These are phyloP conservation scores for Strigamia maritima DNA, from an alignment of 2,888 invertebrate species.

Conservation along the genomic window DNA sequence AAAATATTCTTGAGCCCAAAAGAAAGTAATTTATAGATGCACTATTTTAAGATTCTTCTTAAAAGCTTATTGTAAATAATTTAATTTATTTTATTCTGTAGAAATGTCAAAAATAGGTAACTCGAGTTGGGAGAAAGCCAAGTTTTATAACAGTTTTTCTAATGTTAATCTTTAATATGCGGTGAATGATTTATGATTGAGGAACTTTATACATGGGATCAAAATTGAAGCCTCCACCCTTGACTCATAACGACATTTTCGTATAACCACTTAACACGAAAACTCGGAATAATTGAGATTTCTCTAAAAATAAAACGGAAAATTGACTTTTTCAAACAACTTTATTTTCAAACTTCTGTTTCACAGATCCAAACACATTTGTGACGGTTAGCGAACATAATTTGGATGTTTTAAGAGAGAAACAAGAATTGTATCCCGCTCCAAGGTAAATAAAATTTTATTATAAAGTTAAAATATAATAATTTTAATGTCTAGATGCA, in stretches of 20 bases:
- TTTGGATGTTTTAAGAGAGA: neutral
- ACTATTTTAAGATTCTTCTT: neutral
- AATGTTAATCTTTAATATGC: conserved; percentile 14
- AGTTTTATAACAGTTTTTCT: conserved; percentile 11
- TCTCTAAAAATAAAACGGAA: neutral
- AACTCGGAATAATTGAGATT: neutral
- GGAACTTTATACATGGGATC: conserved; percentile 13
- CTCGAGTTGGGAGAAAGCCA: neutral
- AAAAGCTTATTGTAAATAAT: neutral
- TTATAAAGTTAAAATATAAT: too few relatives aligned
- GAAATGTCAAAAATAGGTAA: neutral
- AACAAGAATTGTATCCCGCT: neutral
- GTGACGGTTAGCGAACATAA: neutral
- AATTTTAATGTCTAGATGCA: too few relatives aligned
- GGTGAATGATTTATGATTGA: neutral
- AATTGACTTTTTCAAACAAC: too few relatives aligned
- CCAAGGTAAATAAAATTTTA: neutral
- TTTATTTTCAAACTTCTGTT: too few relatives aligned
- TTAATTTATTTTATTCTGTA: neutral
- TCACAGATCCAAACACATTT: neutral
- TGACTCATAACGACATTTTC: neutral
- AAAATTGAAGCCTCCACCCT: conserved; percentile 1
- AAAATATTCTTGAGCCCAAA: too few relatives aligned
- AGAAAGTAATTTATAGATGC: neutral
- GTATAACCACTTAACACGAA: neutral